phyloP scores from a whole-genome alignment of 2,888 invertebrate genomes.

The Oscheius sp. region DNA sequence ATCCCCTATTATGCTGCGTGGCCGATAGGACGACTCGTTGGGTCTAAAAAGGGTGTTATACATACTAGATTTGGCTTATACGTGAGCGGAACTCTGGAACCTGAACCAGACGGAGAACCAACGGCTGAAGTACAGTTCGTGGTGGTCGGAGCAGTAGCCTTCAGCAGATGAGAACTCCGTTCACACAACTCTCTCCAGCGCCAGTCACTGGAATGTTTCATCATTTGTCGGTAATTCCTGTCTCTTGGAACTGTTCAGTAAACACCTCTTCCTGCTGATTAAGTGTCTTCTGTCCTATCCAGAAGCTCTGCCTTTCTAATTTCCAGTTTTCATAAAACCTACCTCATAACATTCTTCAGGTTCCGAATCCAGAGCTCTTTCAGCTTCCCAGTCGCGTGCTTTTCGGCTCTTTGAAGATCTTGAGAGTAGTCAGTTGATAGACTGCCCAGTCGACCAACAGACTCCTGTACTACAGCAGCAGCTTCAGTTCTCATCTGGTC shows the following conservation, averaged over 20 bases:
- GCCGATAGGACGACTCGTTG: slow-evolving; percentile 42
- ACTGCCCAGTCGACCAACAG: slow-evolving; percentile 38
- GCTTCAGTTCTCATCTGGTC: slow-evolving; percentile 47
- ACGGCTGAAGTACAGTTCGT: slow-evolving; percentile 4
- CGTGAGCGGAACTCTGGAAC: slow-evolving; percentile 43
- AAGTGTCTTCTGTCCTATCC: background rate
- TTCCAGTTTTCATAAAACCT: background rate
- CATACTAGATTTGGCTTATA: background rate
- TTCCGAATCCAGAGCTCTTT: slow-evolving; percentile 49
- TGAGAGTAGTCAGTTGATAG: slow-evolving; percentile 21
- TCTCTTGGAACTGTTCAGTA: background rate
- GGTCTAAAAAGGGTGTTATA: slow-evolving; percentile 1
- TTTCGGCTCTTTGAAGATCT: slow-evolving; percentile 45
- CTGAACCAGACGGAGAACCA: slow-evolving; percentile 44
- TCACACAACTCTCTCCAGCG: slow-evolving; percentile 55
- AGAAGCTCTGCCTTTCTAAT: background rate
- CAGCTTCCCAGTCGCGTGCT: slow-evolving; percentile 42
- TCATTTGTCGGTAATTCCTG: background rate
- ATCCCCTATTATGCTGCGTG: slow-evolving; percentile 54
- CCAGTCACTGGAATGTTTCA: slow-evolving; percentile 48
- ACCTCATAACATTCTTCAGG: slow-evolving; percentile 46
- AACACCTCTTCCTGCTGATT: background rate
- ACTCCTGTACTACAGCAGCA: slow-evolving; percentile 40
- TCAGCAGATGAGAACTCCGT: slow-evolving; percentile 39
- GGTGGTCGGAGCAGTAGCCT: slow-evolving; percentile 39